Base-by-base conservation (phyloP, 2,113 vertebrate genomes). In the Calcarius ornatus region DNA sequence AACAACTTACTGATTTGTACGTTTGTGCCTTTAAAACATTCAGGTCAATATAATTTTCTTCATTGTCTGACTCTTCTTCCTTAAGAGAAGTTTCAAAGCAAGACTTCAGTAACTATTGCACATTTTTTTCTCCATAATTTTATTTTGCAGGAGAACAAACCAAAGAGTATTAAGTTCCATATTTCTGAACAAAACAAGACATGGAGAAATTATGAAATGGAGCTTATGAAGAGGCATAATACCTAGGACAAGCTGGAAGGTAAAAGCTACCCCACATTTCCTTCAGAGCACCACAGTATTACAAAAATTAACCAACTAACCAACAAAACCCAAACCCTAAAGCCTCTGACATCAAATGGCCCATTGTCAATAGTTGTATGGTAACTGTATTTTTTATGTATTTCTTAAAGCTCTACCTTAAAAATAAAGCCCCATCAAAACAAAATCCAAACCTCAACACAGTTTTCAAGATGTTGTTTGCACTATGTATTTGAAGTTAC, bases 51-150 rank as follows among this genome's bases (percentile, higher is more conserved):
- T 98, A 98, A 59, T 98, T 98, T 89, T 99, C 99, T 86, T 99
- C 99, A 68, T 91, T 98, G 27, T 99, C 99, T 10, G 99, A 99
- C 20, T 98, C 98, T 90, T 99, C 99, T 92, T 99, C 99, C 99
- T 99, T 95, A 94, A 94, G 31, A 89, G 78, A 96, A 90, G 37
- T 79, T 82, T 61, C 64, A 97, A 96, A 97, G 60, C 31, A 65
- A 95, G 73, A 78, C 19, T 40, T 96, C 86, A 96, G 68, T 95
- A 90, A 95, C 37, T 64, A 94, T 4, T 20, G 45, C 17, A 69
- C n/a, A n/a, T 50, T 50, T 35, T 59, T 83, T 83, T 53, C 37
- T 78, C 71, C 51, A 38, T 13, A 38, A 23, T 56, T 80, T 61
- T 69, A 22, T 50, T 92, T 64, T 69, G n/a, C 77, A 91, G 24